These are phyloP conservation scores for Otus scops DNA, from an alignment of 2,797 vertebrate genomes.

Conservation along the genomic window DNA sequence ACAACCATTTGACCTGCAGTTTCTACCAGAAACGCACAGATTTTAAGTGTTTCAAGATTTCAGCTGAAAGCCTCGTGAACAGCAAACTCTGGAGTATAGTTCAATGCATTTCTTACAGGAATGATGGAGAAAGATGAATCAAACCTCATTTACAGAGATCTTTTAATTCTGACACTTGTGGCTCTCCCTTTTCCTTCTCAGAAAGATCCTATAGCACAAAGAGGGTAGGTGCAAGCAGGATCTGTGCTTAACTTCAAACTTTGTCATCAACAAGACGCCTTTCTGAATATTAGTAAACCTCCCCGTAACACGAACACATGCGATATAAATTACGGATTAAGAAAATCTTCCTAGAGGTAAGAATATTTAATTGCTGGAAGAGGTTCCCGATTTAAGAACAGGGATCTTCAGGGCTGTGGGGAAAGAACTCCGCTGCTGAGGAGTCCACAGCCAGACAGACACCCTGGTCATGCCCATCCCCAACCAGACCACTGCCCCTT, in stretches of 20 bases:
- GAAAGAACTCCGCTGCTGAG: not conserved
- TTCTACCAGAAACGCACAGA: not conserved
- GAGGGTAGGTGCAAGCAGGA: not conserved
- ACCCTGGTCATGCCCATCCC: not conserved
- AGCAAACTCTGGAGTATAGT: not conserved
- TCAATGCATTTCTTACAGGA: not conserved
- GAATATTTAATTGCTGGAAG: not conserved
- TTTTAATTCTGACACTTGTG: not conserved
- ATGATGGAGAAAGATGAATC: not conserved
- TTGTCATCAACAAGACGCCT: not conserved
- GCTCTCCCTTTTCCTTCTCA: not conserved
- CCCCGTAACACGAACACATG: not conserved
- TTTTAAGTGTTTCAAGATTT: not conserved
- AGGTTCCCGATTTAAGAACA: not conserved
- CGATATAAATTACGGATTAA: not conserved
- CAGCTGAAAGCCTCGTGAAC: not conserved
- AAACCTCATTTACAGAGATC: not conserved
- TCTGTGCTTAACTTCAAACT: not conserved
- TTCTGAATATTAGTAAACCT: not conserved
- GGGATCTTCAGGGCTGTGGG: not conserved
- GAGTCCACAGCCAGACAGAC: not conserved
- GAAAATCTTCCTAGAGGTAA: not conserved
- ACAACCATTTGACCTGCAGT: not conserved
- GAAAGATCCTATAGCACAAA: not conserved
- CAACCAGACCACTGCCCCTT: not conserved